Conservation (phyloP, 2,113 vertebrate species). For the Campylomormyrus numenius region DNA sequence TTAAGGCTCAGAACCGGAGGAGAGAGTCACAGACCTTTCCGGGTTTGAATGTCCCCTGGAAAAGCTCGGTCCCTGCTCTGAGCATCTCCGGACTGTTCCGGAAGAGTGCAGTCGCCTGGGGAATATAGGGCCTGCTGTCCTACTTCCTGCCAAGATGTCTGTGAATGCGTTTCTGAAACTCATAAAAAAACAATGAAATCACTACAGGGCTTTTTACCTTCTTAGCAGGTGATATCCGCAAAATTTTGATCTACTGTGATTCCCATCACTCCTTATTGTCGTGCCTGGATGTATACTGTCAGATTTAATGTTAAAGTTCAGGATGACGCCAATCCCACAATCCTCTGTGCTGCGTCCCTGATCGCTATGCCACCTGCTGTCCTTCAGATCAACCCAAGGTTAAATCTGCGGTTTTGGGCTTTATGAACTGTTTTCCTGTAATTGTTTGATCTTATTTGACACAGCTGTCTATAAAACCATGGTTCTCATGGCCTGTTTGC, state of each 20-base stretch:
- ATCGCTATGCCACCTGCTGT: not conserved
- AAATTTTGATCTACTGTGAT: not conserved
- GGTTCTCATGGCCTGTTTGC: not conserved
- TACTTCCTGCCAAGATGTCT: not conserved
- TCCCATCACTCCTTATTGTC: not conserved
- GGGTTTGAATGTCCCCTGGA: not conserved
- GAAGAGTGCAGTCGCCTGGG: not conserved
- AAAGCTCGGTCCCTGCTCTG: not conserved
- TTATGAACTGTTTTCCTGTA: not conserved
- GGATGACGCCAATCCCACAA: not conserved
- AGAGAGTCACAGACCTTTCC: not conserved
- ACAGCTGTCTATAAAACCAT: not conserved
- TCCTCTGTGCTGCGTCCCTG: not conserved
- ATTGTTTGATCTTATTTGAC: constrained; percentile 3
- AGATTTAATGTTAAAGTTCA: not conserved
- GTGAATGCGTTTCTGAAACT: not conserved
- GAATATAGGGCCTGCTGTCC: not conserved
- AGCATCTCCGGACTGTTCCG: not conserved
- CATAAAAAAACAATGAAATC: not conserved
- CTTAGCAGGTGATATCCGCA: not conserved
- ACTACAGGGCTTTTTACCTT: not conserved
- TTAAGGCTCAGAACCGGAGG: not conserved
- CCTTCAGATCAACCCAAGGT: not conserved
- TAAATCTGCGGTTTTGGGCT: not conserved
- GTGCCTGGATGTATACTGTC: not conserved